phyloP scores from a whole-genome alignment of 2,888 invertebrate species.

The Callinectes sapidus region DNA sequence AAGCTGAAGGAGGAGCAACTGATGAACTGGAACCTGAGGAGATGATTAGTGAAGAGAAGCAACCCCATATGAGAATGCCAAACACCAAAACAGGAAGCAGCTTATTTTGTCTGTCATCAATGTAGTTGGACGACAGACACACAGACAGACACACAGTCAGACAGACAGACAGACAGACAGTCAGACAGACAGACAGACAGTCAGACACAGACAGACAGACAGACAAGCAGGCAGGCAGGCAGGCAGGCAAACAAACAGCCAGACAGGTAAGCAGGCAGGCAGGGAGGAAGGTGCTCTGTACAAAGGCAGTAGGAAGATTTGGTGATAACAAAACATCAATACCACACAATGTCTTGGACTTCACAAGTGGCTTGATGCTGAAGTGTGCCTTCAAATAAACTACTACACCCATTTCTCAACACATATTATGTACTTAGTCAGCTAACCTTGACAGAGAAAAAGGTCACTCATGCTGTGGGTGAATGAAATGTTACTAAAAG shows the following conservation, averaged over 20 bases:
- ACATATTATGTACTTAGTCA: background rate
- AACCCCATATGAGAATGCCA: no score
- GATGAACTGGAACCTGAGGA: no score
- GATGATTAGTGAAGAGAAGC: no score
- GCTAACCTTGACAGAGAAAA: no score
- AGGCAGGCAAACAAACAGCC: background rate
- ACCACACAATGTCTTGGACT: background rate
- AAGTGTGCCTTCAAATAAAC: background rate
- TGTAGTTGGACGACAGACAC: background rate
- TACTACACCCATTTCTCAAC: background rate
- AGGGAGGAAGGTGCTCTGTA: background rate
- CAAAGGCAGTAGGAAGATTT: background rate
- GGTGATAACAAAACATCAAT: conserved; percentile 4
- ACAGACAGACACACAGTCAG: background rate
- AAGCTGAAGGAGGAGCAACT: no score
- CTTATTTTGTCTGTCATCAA: background rate
- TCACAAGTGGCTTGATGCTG: background rate
- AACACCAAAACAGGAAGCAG: no score
- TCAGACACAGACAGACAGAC: background rate
- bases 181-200: background rate
- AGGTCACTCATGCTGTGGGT: background rate
- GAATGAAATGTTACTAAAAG: background rate
- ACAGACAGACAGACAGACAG: background rate
- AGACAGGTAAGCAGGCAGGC: background rate
- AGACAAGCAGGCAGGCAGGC: background rate